A percentile compares a stretch with the other conserved stretches of the same genome.
phyloP scores from a whole-genome alignment of 2,888 invertebrate genomes.

The Athrips mouffetella region DNA sequence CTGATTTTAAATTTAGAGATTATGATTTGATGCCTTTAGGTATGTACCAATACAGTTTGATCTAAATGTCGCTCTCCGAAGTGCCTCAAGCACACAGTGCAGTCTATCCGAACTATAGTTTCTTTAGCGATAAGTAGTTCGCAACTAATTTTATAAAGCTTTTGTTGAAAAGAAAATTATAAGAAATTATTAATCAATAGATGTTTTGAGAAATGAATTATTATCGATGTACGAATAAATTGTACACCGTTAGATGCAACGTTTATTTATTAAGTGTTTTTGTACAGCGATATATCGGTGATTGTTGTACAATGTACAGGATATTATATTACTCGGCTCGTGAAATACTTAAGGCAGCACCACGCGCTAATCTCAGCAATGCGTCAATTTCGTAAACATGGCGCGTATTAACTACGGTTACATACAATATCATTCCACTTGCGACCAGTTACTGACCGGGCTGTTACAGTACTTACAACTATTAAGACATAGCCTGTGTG shows the following conservation, averaged over 20 bases:
- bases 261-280: constrained; percentile 17
- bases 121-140: constrained; percentile 53
- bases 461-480: no score
- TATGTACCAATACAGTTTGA: constrained; percentile 21
- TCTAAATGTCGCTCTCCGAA: constrained; percentile 38
- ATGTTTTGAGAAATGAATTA: constrained; percentile 11
- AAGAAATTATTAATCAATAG: constrained; percentile 20
- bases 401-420: constrained; percentile 25
- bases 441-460: constrained; percentile 24
- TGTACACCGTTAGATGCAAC: constrained; percentile 7
- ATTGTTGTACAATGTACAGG: constrained; percentile 8
- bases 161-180: constrained; percentile 32
- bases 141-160: constrained; percentile 34
- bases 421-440: constrained; percentile 54
- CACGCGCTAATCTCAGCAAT: not conserved
- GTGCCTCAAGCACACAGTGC: constrained; percentile 42
- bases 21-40: not conserved
- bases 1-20: constrained; percentile 38
- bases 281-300: constrained; percentile 12
- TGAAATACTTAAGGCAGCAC: not conserved
- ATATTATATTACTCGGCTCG: not conserved
- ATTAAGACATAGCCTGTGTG: no score
- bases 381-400: not conserved
- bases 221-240: not conserved
- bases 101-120: constrained; percentile 35